Evolutionary conservation across 2,113 vertebrate species (phyloP), one percentile per base, ranked within the genome.

Genomic region (Pelecanoides urinatrix): DNA sequence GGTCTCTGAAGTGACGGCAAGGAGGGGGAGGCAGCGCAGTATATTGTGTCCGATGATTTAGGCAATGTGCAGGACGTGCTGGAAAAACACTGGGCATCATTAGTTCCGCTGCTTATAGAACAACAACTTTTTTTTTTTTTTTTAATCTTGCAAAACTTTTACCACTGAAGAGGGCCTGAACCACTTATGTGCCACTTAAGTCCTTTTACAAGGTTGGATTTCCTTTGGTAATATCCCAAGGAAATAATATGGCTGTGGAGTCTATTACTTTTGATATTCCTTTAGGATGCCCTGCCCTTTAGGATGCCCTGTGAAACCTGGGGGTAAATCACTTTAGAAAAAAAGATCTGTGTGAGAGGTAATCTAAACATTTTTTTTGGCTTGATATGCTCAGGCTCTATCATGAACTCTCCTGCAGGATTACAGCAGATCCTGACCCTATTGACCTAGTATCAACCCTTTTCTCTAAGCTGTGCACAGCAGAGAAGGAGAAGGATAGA

Each of bases 351-450:
- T 53, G 38, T 40, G 44, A 97, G 34, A 77, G 19, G 62, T 47
- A 86, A 85, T 65, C 36, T 75, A 72, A 94, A 87, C 19, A 6
- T 45, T 34, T 75, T 75, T 85, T 47, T 79, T 56, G 14, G 13
- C 76, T 68, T 77, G 81, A 84, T 92, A 73, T 75, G 7, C 42
- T 72, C 30, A 79, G 61, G 13, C 34, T 88, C 63, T 86, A 58
- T 62, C 91, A 71, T 78, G 86, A 97, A 77, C 78, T 74, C 76
- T 94, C 16, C 82, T 91, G 62, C 59, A 81, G 89, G 90, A 97
- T 96, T 98, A 95, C 65, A 94, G 66, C 66, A 61, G 95, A 97
- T 84, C 75, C 88, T 95, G 94, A 97, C 72, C 84, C 70, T 68
- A 13, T 81, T 96, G 94, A 97, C 96, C 91, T 81, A 65, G 78